Base-by-base conservation (phyloP, 2,113 vertebrate species). In the Clupea harengus region DNA sequence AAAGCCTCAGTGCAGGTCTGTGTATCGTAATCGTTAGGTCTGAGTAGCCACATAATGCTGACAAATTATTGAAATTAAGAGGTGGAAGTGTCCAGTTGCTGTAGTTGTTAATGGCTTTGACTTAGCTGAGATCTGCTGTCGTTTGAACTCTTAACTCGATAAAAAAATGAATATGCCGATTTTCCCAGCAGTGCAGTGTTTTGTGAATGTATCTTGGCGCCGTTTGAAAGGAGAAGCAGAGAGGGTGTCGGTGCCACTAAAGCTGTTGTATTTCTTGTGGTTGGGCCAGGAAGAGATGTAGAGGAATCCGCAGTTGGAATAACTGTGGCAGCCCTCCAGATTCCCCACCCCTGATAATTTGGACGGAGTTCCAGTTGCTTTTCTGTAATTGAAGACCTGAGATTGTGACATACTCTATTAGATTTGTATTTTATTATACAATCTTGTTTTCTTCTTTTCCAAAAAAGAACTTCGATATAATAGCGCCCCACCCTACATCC, bases 401-500 rank as follows among this genome's bases (percentile, higher is more conserved):
- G 72, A 78, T 32, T 78, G 72, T 44, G 72, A 78, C 72, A 78
- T 78, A 78, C 10, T 13, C 72, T 78, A 78, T 78, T 78, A 78
- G 72, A 78, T 39, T 78, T 78, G 39, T 32, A 32, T 32, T 78
- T 39, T 32, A 78, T 78, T 78, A 78, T 78, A 78, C 32, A 78
- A 78, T 78, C 72, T 13, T 78, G 28, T 78, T 78, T 78, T 75
- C 11, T 78, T 5, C 32, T 78, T 78, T 15, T 78, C 72, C 32
- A 6, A 5, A 10, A 78, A 78, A 78, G 28, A 78, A 15, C 10
- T 10, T 39, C 28, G 15, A 75, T 32, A 28, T 9, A 75, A 75
- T 32, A 13, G 72, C 28, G 28, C 72, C 81, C 60, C 82, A 75
- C 72, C 85, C 85, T 78, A 57, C 86, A 82, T 82, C 83, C 85